Base-by-base conservation (phyloP, 30 jellyfish, hydroid and myxozoan species). In the Phacellophora camtschatica region DNA sequence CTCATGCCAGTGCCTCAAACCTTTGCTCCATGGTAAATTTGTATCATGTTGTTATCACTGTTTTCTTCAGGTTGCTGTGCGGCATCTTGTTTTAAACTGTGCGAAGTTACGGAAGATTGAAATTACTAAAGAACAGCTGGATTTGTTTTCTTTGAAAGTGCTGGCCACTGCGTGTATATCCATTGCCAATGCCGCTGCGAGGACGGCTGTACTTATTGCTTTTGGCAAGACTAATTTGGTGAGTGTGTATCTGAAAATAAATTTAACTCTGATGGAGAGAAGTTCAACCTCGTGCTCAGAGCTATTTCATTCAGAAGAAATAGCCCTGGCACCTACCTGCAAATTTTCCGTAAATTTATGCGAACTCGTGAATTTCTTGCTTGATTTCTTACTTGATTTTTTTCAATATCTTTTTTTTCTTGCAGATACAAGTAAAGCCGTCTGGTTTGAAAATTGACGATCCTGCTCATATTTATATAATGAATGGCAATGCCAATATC, bases 121-220 rank as follows among this genome's bases (percentile, higher is more conserved):
- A 28, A 86, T 84, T 20, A 71, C 90, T 42, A 94, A 89, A 37
- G 99, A 94, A 74, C 97, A 94, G 89, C 92, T 87, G 92, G 99
- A 94, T 65, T 70, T 88, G 95, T 94, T 94, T 83, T 94, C 96
- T 16, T 64, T 94, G 90, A 86, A 83, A 64, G 90, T 94, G 72
- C 95, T 94, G 83, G 97, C 99, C 61, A 80, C 95, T 59, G 90
- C 95, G 12, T 88, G 99, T 49, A 69, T 77, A 20, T 84, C 99
- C 1, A 82, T 83, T 34, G 81, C 97, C 25, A 86, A 90, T 77
- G 95, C 97, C 12, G 72, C 99, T 16, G 89, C 96, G 12, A 51
- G 99, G 74, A 88, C 97, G 19, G 99, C 99, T 43, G 99, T 94
- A 55, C 65, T 94, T 15, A 83, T 94, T 86, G 99, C 99, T 25